phyloP scores from a whole-genome alignment of 2,888 invertebrate genomes.

The Synergus laeviventris region DNA sequence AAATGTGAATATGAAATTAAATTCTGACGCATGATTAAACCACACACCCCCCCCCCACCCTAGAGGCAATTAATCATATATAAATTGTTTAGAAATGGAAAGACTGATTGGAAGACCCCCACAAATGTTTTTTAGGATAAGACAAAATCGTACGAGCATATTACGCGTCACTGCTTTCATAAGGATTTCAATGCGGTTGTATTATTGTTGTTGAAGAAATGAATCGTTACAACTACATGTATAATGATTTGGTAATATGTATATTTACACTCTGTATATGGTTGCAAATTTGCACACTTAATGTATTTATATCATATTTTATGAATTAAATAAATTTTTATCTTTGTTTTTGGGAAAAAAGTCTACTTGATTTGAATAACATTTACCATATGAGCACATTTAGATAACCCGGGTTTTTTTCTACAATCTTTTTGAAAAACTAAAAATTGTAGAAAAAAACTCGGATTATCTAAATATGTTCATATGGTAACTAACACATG shows the following conservation, averaged over 20 bases:
- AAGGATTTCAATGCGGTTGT: conserved; percentile 18
- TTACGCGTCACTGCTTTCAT: conserved; percentile 10
- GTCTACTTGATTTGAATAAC: not conserved
- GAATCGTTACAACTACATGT: not conserved
- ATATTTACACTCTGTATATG: not conserved
- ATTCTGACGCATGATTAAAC: not conserved
- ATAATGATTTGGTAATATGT: conserved; percentile 7
- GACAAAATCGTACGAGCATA: not conserved
- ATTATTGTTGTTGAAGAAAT: conserved; percentile 15
- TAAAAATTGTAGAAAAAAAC: no score
- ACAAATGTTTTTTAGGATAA: not conserved
- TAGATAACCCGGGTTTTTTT: no score
- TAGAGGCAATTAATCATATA: not conserved
- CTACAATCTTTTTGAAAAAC: no score
- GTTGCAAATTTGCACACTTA: no score
- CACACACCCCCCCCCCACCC: no score
- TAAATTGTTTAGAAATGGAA: not conserved
- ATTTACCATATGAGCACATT: no score
- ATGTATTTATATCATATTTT: no score
- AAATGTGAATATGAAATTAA: not conserved
- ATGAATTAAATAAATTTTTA: not conserved
- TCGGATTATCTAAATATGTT: no score
- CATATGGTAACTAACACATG: no score
- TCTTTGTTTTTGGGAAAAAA: not conserved
- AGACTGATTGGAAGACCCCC: conserved; percentile 5